Conservation (phyloP, 2,888 invertebrate species). For the Eristalis arbustorum region DNA sequence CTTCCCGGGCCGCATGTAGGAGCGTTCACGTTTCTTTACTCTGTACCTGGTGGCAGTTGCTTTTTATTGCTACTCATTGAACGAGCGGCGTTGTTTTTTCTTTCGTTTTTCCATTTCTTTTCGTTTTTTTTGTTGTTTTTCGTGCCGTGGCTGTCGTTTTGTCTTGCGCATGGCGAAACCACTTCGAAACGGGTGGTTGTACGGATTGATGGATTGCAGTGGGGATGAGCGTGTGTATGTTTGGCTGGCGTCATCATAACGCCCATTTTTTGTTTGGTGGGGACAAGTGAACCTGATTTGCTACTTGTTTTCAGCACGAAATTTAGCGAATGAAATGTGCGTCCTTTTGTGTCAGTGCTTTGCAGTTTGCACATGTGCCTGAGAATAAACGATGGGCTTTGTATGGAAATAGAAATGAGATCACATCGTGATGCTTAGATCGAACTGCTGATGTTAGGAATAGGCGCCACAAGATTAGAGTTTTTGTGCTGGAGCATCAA, state of each 20-base stretch:
- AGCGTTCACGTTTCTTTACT: background rate
- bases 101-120: background rate
- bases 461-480: no score
- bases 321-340: background rate
- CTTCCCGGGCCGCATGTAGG: background rate
- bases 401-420: background rate
- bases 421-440: no score
- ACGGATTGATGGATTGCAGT: slow-evolving; percentile 24
- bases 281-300: slow-evolving; percentile 16
- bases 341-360: background rate
- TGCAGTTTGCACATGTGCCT: background rate
- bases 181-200: slow-evolving; percentile 14
- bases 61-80: slow-evolving; percentile 39
- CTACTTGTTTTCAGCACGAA: slow-evolving; percentile 28
- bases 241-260: slow-evolving; percentile 45
- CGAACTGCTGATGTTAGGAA: no score
- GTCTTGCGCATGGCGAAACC: slow-evolving; percentile 35
- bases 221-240: slow-evolving; percentile 10
- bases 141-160: background rate
- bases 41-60: slow-evolving; percentile 7
- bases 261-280: slow-evolving; percentile 22
- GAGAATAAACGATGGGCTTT: no score
- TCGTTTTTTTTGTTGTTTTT: background rate
- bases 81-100: background rate
- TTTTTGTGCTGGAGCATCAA: no score